A percentile compares a stretch with the other conserved stretches of the same genome.
Evolutionary conservation across 2,888 invertebrate genomes (phyloP).

Genomic region (Gibbula magus): DNA sequence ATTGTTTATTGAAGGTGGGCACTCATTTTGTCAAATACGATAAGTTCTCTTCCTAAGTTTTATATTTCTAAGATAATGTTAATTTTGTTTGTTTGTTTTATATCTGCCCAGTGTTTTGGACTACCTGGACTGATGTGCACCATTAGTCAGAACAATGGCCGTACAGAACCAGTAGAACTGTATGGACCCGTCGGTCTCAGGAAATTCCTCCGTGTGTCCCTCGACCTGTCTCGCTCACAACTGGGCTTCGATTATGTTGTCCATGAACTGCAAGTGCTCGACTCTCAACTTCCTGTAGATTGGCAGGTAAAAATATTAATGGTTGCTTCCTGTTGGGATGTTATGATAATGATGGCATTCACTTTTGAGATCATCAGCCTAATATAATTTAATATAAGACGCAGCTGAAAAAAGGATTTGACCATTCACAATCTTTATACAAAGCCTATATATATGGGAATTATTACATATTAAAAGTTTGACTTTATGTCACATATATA

Average conservation of each 20-base stretch:
- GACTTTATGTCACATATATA: too few species aligned
- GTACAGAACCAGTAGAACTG: conserved; percentile 68
- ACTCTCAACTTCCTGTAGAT: conserved; percentile 52
- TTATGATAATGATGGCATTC: background rate
- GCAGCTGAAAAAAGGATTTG: too few species aligned
- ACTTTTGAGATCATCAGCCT: background rate
- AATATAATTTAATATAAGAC: background rate
- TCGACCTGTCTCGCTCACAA: conserved; percentile 71
- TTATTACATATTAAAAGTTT: too few species aligned
- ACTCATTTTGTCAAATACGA: too few species aligned
- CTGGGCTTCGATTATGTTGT: conserved; percentile 71
- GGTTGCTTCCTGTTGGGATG: background rate
- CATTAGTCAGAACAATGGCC: conserved; percentile 67
- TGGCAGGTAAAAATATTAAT: conserved; percentile 42
- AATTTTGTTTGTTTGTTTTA: background rate
- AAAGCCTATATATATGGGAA: too few species aligned
- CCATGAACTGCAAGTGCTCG: conserved; percentile 72
- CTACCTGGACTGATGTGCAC: conserved; percentile 76
- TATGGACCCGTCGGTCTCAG: conserved; percentile 76
- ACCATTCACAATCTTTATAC: too few species aligned
- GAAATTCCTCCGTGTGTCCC: conserved; percentile 68
- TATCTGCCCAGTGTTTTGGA: conserved; percentile 72
- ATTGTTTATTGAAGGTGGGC: too few species aligned
- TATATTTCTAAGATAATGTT: too few species aligned
- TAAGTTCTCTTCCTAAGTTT: too few species aligned